Conservation (phyloP, 1,140 invertebrate genomes). For the Leptinotarsa defecta region DNA sequence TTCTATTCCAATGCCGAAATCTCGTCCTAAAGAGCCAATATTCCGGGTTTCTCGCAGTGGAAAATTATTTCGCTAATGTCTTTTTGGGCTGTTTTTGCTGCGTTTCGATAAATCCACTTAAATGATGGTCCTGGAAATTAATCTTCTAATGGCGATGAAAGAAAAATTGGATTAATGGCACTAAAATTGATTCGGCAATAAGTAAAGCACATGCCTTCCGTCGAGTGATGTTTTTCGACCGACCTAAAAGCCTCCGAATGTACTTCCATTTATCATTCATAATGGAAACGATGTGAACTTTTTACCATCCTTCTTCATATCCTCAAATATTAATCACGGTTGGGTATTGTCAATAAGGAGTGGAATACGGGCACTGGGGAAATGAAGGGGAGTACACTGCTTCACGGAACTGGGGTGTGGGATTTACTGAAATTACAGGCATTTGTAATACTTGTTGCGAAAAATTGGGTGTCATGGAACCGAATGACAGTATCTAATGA, state of each 20-base stretch:
- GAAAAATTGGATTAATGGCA: conserved; percentile 30
- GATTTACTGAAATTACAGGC: too few species aligned
- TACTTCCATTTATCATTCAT: conserved; percentile 41
- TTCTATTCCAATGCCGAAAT: too few species aligned
- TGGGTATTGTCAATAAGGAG: conserved; percentile 17
- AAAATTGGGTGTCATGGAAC: too few species aligned
- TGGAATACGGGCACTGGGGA: not conserved
- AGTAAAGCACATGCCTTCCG: conserved; percentile 38
- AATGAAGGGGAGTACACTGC: not conserved
- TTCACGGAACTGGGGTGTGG: not conserved
- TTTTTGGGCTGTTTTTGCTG: conserved; percentile 5
- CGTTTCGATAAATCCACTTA: conserved; percentile 24
- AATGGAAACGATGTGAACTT: conserved; percentile 38
- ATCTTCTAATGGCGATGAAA: conserved; percentile 24
- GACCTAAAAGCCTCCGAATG: conserved; percentile 37
- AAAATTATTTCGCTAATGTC: conserved; percentile 15
- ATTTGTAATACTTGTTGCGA: too few species aligned
- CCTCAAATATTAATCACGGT: conserved; percentile 21
- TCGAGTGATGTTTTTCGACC: conserved; percentile 34
- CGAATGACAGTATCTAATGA: too few species aligned
- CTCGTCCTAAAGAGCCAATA: too few species aligned
- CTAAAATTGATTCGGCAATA: conserved; percentile 39
- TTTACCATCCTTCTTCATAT: conserved; percentile 30
- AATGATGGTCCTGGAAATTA: conserved; percentile 18
- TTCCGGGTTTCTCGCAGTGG: not conserved